phyloP scores from a whole-genome alignment of 2,888 invertebrate species.

The Apamea monoglypha region DNA sequence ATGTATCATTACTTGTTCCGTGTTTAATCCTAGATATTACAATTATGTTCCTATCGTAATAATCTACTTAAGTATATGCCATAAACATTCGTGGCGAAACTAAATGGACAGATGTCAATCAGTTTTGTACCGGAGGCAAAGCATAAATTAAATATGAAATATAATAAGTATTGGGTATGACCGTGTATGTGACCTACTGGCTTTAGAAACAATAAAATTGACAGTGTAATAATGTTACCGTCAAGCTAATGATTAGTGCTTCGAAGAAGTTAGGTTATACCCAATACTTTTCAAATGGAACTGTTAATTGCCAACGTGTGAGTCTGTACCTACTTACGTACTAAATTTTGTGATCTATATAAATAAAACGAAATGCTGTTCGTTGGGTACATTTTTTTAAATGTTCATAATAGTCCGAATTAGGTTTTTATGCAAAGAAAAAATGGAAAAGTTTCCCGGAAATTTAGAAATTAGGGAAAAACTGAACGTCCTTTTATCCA shows the following conservation, averaged over 20 bases:
- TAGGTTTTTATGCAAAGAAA: not conserved
- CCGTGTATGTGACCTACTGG: not conserved
- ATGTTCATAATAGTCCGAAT: not conserved
- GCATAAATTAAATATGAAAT: not conserved
- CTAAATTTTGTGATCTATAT: too few relatives aligned
- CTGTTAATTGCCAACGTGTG: not conserved
- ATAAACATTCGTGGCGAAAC: slow-evolving; percentile 13
- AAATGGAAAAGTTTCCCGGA: not conserved
- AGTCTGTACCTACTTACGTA: not conserved
- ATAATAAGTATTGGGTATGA: not conserved
- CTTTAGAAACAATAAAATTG: not conserved
- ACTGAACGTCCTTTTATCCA: not conserved
- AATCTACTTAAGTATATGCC: not conserved
- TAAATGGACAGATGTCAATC: slow-evolving; percentile 8
- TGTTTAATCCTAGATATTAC: not conserved
- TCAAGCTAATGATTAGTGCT: not conserved
- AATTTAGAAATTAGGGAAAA: not conserved
- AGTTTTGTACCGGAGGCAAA: not conserved
- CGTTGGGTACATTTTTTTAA: not conserved
- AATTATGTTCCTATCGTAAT: not conserved
- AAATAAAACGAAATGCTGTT: not conserved
- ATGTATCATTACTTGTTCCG: slow-evolving; percentile 4
- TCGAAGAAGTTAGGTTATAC: not conserved
- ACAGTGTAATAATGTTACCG: not conserved
- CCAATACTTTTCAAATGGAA: not conserved